Base-by-base conservation (phyloP, 2,888 invertebrate genomes). In the Sepiola atlantica region DNA sequence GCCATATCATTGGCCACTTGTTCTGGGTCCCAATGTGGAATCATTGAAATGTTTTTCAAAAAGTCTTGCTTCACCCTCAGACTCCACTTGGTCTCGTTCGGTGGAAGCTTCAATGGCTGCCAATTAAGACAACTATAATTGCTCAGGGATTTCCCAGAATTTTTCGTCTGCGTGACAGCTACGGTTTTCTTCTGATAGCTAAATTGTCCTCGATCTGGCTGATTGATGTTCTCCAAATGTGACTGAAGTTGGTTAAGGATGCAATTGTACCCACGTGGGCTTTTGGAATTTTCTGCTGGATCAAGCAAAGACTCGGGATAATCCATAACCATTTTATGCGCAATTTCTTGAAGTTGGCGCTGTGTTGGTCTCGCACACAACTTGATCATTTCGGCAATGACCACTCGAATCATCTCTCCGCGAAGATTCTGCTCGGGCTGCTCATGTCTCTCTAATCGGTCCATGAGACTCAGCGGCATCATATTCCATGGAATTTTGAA, bases 61-160 rank as follows among this genome's bases (percentile, higher is more conserved):
- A 92, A 21, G 20, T 92, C 92, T 12, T 92, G 92, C 20, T 92
- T 92, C 54, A 92, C 12, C n/a, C 54, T 92, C 54, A 92, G 28
- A 45, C 92, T 92, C 92, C 92, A 92, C 28, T 92, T 92, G 21
- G 92, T 92, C 32, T 92, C 92, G 1, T 45, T 92, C 6, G 54
- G 16, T 6, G 92, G 92, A 24, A 55, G 45, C 54, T 92, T 92
- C 20, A 55, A 24, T n/a, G 92, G 92, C 45, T 92, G 92, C 92
- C 92, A 92, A 20, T 92, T 92, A 16, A 92, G 24, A 28, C 92
- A 92, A 14, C 92, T 54, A 28, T 92, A 92, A 45, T 92, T 92
- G 54, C 55, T 92, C 1, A 54, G 55, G 28, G 54, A 92, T 24
- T 92, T 92, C 12, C 92, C 55, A 18, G 92, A 54, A 55, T 92